Evolutionary conservation across 2,113 vertebrate genomes (phyloP).

Genomic region (Megaceryle torquata): DNA sequence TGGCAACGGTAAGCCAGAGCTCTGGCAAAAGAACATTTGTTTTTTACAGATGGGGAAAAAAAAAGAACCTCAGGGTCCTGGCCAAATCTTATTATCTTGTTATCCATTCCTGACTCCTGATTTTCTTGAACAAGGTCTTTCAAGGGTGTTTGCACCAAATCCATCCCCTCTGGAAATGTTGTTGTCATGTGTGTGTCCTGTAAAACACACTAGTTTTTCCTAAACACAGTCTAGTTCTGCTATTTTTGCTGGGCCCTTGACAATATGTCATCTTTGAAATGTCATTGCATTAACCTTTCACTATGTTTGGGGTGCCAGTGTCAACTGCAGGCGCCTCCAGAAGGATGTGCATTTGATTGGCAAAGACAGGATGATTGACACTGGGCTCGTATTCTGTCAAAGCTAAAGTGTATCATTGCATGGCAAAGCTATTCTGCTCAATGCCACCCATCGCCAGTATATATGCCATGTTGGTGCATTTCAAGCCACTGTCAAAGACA

Average conservation of each 20-base stretch:
- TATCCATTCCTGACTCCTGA: neutral
- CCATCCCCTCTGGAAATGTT: constrained; percentile 25
- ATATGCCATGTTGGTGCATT: neutral
- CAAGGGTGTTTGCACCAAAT: constrained; percentile 30
- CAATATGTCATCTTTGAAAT: constrained; percentile 47
- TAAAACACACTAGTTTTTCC: neutral
- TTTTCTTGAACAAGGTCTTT: constrained; percentile 46
- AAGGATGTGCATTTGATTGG: constrained; percentile 64
- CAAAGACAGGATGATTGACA: constrained; percentile 65
- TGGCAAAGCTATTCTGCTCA: constrained; percentile 1
- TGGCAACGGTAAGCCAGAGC: neutral
- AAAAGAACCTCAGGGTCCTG: neutral
- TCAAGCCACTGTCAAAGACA: neutral
- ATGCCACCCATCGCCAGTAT: neutral
- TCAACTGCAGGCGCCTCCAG: constrained; percentile 25
- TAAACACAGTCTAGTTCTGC: neutral
- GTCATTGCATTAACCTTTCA: constrained; percentile 40
- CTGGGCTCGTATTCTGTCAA: constrained; percentile 10
- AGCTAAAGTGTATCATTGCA: neutral
- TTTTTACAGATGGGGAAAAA: neutral
- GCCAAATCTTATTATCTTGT: neutral
- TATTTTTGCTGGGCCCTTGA: constrained; percentile 45
- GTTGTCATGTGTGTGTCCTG: neutral
- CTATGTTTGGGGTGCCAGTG: constrained; percentile 37
- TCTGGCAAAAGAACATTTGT: neutral